These are phyloP conservation scores for Decapterus maruadsi DNA, from an alignment of 2,797 vertebrate species.

Conservation along the genomic window DNA sequence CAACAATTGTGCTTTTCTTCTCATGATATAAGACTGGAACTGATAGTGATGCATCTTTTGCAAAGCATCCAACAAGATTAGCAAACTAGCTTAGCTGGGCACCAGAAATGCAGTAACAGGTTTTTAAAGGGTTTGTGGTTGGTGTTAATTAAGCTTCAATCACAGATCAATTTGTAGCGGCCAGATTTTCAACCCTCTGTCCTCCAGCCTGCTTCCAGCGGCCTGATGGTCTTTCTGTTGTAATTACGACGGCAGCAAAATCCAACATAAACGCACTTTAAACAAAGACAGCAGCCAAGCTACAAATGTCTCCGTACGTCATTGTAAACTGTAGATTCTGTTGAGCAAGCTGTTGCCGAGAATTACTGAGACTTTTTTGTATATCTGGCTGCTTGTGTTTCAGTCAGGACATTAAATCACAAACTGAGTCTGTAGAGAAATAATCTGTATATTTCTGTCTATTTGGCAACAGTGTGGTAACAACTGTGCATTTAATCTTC, in stretches of 20 bases:
- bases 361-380: conserved; percentile 16
- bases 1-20: conserved; percentile 27
- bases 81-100: conserved; percentile 34
- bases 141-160: conserved; percentile 65
- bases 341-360: conserved; percentile 38
- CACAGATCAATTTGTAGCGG: conserved; percentile 45
- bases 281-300: conserved; percentile 32
- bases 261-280: conserved; percentile 32
- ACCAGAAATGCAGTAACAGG: conserved; percentile 44
- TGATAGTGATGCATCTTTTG: conserved; percentile 22
- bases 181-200: conserved; percentile 61
- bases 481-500: background rate
- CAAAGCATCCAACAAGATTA: conserved; percentile 36
- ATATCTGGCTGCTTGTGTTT: background rate
- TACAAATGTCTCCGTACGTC: conserved; percentile 20
- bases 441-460: background rate
- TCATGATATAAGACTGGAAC: conserved; percentile 35
- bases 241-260: conserved; percentile 57
- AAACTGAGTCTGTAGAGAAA: background rate
- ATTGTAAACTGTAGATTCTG: conserved; percentile 31
- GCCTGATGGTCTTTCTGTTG: conserved; percentile 39
- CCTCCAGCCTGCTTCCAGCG: conserved; percentile 48
- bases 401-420: background rate
- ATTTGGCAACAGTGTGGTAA: background rate
- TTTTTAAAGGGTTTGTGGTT: conserved; percentile 49